Evolutionary conservation across 2,797 vertebrate genomes (phyloP), one percentile per base, ranked within the genome.

Genomic region (Danio jaintianensis): DNA sequence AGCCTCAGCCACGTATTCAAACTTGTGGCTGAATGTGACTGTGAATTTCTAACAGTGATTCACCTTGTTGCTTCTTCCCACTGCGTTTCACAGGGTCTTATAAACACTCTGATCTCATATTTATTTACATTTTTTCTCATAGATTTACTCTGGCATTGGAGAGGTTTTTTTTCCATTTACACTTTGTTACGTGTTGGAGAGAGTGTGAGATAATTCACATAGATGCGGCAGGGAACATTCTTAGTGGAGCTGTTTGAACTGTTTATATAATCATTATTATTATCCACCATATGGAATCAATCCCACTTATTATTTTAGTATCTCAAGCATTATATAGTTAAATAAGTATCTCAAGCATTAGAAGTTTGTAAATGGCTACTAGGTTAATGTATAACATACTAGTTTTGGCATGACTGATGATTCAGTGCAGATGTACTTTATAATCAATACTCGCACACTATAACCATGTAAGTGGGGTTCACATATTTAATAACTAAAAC

Each of bases 1-100:
- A 84, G 53, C 20, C 20, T 43, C 40, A 85, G 85, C 78, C 88
- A 90, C 83, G 69, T 85, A 81, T 81, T 75, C 70, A 81, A 86
- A 61, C 48, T 78, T 74, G 76, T 53, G 61, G 58, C 59, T 64
- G 69, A 78, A 75, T 77, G 68, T 72, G 56, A 74, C 82, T 78
- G 72, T 68, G 62, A 80, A 82, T 80, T 84, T 84, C 75, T 58
- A 76, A 81, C 61, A 78, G 71, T 22, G 52, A 73, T 78, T 82
- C 59, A 38, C 78, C 73, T 48, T 75, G 52, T 78, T 75, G 40
- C 66, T 68, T 72, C 74, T 82, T 62, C 75, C 42, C 73, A 80
- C 72, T 74, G 45, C 40, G 45, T 83, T 73, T 79, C 67, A 53
- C 77, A 71, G 71, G 40, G 45, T 52, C 42, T 63, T 29, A 82